Base-by-base conservation (phyloP, 1,140 invertebrate genomes). In the Melitaea cinxia region DNA sequence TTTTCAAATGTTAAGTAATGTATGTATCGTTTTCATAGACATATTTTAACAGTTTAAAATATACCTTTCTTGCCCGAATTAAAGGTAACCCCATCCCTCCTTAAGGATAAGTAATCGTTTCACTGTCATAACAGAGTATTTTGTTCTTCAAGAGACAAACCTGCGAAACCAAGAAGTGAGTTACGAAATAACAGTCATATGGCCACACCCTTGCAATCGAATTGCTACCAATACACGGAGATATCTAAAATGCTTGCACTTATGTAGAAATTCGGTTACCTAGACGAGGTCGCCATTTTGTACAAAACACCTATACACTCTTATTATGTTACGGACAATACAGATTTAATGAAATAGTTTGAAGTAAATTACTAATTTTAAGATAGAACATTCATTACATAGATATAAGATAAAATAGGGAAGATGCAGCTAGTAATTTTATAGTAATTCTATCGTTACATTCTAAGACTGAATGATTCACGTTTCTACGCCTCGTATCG, bases 311-410 rank as follows among this genome's bases (percentile, higher is more conserved):
- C 80, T 87, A 85, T 73, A 77, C 69, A 77, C 71, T 24, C 52
- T 65, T 42, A 50, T 33, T 37, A 64, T 64, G 53, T 64, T 37
- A 66, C 64, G 81, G 77, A 87, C 80, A 83, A 85, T 88, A 89
- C 80, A 88, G 80, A 83, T 85, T 79, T 77, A 84, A 80, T 82
- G 77, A 83, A 82, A 82, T 80, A 84, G 77, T 83, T 79, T 68
- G 67, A 68, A 85, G 80, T 84, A 80, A 86, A 85, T 77, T 78
- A 83, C 85, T 85, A 80, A 84, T 78, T 88, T 88, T 85, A 88
- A 83, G 78, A 86, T 85, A 86, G 85, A 83, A 90, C 85, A 89
- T 89, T 90, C 77, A 90, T 88, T 90, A 90, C 72, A 87, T 83
- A 89, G 77, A 85, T 85, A 89, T 74, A 78, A 69, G 74, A 82